phyloP scores from a whole-genome alignment of 1,140 invertebrate genomes.

The Daktulosphaira vitifoliae region DNA sequence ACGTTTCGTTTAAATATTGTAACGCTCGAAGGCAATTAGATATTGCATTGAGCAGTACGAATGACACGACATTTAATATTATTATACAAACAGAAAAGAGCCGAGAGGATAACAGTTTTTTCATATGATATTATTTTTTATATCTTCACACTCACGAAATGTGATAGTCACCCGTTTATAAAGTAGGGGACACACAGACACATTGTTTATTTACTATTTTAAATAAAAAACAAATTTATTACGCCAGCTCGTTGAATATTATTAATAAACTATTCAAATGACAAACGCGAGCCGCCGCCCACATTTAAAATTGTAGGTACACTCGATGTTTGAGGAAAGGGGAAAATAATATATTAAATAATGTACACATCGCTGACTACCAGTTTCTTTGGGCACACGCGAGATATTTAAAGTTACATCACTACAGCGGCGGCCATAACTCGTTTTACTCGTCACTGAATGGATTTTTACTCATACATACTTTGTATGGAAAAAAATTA shows the following conservation, averaged over 20 bases:
- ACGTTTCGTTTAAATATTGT: neutral
- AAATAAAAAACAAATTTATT: constrained; percentile 33
- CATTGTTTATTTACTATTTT: constrained; percentile 32
- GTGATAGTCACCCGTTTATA: no score
- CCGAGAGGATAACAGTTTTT: no score
- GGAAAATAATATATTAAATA: neutral
- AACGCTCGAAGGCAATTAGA: constrained; percentile 23
- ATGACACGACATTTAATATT: neutral
- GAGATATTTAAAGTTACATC: constrained; percentile 17
- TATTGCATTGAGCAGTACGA: constrained; percentile 2
- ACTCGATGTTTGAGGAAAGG: neutral
- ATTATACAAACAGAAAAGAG: no score
- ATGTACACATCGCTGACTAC: constrained; percentile 2
- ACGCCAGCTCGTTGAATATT: constrained; percentile 26
- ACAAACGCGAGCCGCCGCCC: constrained; percentile 28
- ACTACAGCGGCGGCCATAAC: neutral
- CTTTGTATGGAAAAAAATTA: neutral
- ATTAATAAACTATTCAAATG: constrained; percentile 31
- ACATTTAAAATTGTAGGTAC: neutral
- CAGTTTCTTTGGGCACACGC: constrained; percentile 4
- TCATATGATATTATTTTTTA: no score
- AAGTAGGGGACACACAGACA: neutral
- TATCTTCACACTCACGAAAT: no score
- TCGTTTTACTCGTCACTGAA: neutral
- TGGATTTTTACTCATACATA: constrained; percentile 1